A percentile compares a stretch with the other conserved stretches of the same genome.
These are phyloP conservation scores for Eutolmus rufibarbis DNA, from an alignment of 2,888 invertebrate species.

Conservation along the genomic window DNA sequence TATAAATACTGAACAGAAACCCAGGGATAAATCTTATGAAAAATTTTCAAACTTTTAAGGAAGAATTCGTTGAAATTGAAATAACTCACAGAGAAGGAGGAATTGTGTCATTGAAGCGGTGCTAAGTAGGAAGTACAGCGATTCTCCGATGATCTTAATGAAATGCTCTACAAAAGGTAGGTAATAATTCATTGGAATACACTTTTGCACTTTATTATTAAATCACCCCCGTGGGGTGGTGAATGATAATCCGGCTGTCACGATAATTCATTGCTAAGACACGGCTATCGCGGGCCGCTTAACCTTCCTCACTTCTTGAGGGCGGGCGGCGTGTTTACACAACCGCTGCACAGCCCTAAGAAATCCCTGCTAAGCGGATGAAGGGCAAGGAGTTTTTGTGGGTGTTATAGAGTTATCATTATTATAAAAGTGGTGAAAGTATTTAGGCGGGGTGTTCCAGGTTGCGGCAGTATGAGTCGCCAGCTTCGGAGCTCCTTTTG, in stretches of 20 bases:
- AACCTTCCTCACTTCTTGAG: constrained; percentile 39
- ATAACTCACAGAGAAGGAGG: neutral
- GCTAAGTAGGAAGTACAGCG: neutral
- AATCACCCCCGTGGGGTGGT: constrained; percentile 40
- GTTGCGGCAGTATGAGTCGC: neutral
- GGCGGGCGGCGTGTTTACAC: constrained; percentile 11
- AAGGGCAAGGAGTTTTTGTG: neutral
- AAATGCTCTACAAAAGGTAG: neutral
- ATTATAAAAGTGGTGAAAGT: constrained; percentile 36
- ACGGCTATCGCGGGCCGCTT: constrained; percentile 48
- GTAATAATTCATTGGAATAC: constrained; percentile 34
- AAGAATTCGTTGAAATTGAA: neutral
- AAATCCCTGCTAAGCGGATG: constrained; percentile 2
- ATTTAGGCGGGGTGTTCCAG: constrained; percentile 20
- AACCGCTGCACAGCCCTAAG: neutral
- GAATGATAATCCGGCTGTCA: constrained; percentile 49
- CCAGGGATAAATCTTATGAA: neutral
- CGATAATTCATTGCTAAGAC: constrained; percentile 49
- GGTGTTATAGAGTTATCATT: constrained; percentile 40
- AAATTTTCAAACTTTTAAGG: neutral
- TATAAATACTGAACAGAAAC: neutral
- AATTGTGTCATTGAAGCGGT: neutral
- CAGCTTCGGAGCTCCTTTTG: neutral
- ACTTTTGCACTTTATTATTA: constrained; percentile 43
- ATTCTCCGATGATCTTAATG: neutral